phyloP scores from a whole-genome alignment of 2,113 vertebrate genomes.

The Clarias batrachus region DNA sequence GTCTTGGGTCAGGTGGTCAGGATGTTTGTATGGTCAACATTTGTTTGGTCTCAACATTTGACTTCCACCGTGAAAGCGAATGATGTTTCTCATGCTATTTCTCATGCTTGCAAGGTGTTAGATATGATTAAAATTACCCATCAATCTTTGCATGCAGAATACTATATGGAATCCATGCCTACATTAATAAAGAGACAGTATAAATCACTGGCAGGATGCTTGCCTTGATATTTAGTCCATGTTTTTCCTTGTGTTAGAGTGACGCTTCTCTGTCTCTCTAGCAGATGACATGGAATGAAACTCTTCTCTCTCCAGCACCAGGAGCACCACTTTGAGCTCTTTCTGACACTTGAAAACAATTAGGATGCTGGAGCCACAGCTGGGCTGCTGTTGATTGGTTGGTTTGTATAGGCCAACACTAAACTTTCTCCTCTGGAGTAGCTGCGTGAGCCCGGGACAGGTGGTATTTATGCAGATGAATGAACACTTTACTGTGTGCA shows the following conservation, averaged over 20 bases:
- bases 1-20: conserved; percentile 28
- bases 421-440: conserved; percentile 87
- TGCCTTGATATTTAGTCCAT: conserved; percentile 68
- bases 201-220: conserved; percentile 76
- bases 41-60: background rate
- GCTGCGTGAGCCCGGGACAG: conserved; percentile 90
- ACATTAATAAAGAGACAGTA: conserved; percentile 74
- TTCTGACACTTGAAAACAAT: conserved; percentile 76
- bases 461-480: conserved; percentile 99
- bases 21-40: background rate
- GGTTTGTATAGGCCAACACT: conserved; percentile 70
- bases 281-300: conserved; percentile 77
- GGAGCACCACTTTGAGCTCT: conserved; percentile 66
- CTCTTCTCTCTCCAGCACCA: conserved; percentile 68
- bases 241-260: conserved; percentile 72
- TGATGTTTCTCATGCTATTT: background rate
- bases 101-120: conserved; percentile 55
- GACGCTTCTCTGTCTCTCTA: conserved; percentile 71
- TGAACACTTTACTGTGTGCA: conserved; percentile 95
- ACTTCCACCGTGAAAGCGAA: background rate
- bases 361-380: conserved; percentile 70
- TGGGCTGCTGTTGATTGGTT: conserved; percentile 73
- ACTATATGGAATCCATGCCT: conserved; percentile 52
- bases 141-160: conserved; percentile 64
- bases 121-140: conserved; percentile 75